Percentiles rank a stretch among this genome's conserved stretches.
These are phyloP conservation scores for Drosophila formosana DNA, from an alignment of 2,888 invertebrate genomes.

Conservation along the genomic window DNA sequence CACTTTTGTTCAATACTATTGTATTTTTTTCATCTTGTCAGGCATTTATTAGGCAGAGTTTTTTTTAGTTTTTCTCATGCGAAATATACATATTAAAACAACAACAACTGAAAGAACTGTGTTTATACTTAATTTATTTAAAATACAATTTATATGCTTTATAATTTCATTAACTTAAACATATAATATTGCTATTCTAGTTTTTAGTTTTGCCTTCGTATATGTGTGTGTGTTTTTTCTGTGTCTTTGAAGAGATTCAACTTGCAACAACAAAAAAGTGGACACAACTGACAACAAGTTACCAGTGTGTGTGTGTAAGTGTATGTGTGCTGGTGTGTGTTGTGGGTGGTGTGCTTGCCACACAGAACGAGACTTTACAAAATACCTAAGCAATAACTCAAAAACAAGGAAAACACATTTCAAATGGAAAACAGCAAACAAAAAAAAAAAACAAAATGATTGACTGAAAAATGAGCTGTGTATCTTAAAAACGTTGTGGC, in stretches of 20 bases:
- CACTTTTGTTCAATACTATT: conserved; percentile 3
- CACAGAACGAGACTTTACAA: conserved; percentile 26
- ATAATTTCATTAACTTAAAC: conserved; percentile 72
- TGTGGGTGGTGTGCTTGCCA: conserved; percentile 10
- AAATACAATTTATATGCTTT: conserved; percentile 64
- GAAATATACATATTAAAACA: conserved; percentile 4
- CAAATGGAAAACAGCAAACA: conserved; percentile 33
- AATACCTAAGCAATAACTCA: conserved; percentile 41
- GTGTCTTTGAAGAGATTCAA: conserved; percentile 47
- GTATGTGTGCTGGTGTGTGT: conserved; percentile 17
- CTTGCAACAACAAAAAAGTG: conserved; percentile 27
- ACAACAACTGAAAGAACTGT: conserved; percentile 14
- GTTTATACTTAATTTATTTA: conserved; percentile 63
- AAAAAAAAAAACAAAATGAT: conserved; percentile 20
- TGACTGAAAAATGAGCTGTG: conserved; percentile 23
- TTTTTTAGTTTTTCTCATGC: conserved; percentile 17
- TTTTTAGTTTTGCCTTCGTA: conserved; percentile 62
- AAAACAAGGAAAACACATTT: conserved; percentile 32
- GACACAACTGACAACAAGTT: conserved; percentile 1
- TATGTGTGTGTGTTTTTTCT: conserved; percentile 34
- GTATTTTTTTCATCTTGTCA: conserved; percentile 2
- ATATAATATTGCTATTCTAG: conserved; percentile 77
- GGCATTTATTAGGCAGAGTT: conserved; percentile 12
- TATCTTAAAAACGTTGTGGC: conserved; percentile 29
- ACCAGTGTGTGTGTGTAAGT: conserved; percentile 18